Base-by-base conservation (phyloP, 2,113 vertebrate genomes). In the Megalops atlanticus region DNA sequence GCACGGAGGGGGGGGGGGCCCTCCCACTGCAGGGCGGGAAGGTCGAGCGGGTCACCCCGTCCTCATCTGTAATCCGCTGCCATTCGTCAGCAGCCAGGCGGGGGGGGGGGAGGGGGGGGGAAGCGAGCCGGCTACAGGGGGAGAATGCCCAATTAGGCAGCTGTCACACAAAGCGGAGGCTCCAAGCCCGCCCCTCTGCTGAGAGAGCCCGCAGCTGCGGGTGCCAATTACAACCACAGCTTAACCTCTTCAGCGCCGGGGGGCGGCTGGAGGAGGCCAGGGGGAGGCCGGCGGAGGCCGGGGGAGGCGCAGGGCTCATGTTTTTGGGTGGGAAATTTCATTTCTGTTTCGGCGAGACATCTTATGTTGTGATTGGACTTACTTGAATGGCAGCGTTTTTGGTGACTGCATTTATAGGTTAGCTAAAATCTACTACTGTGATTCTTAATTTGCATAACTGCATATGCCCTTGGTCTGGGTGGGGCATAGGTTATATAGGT, bases 81-180 rank as follows among this genome's bases (percentile, higher is more conserved):
- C 93, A 96, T 96, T 95, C 95, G 95, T 96, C 94, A 95, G 95
- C 93, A 92, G 94, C 93, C 91, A 93, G 76, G 93, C 93, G 38
- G 38, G 73, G 0, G 73, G 2, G 41, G 0, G 73, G 24, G 73
- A 8, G 14, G 75, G 45, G 8, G 89, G 92, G 95, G 92, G 91
- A 95, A 94, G 94, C 95, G 94, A 92, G 91, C 94, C 94, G 82
- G 92, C 94, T 94, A 95, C 94, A 94, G 94, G 94, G 92, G 93
- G 94, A 95, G 95, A 96, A 95, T 96, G 94, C 95, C 95, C 96
- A 96, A 96, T 96, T 95, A 96, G 95, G 95, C 95, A 96, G 95
- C 95, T 96, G 96, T 95, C 95, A 96, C 95, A 96, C 95, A 96
- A 96, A 96, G 95, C 94, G 93, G 88, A 95, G 94, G 93, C 95